These are phyloP conservation scores for Pangasianodon gigas DNA, from an alignment of 2,113 vertebrate species.

Conservation along the genomic window DNA sequence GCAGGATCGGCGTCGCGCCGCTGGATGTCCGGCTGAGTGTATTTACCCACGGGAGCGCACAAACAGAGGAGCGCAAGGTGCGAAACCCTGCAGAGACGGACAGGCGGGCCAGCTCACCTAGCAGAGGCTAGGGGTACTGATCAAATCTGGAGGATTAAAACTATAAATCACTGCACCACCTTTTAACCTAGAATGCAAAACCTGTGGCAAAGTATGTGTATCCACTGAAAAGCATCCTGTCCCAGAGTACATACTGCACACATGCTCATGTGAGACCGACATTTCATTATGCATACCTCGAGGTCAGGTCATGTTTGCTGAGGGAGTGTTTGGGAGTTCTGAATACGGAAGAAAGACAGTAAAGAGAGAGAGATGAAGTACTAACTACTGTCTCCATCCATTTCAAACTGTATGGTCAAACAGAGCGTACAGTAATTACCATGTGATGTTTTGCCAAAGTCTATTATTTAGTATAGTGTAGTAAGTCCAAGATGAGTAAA, in stretches of 20 bases:
- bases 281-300: too few relatives aligned
- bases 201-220: background rate
- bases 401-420: background rate
- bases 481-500: background rate
- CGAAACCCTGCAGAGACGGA: background rate
- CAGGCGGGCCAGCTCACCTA: background rate
- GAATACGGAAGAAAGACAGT: background rate
- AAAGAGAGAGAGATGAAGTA: background rate
- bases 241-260: background rate
- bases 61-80: constrained; percentile 28
- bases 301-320: background rate
- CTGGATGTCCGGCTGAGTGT: constrained; percentile 47
- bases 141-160: background rate
- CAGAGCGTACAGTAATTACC: background rate
- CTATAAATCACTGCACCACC: background rate
- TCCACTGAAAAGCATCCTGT: background rate
- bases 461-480: background rate
- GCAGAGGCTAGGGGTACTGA: too few relatives aligned
- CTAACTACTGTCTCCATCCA: background rate
- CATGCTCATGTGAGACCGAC: background rate
- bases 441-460: background rate
- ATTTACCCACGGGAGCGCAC: constrained; percentile 51
- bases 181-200: background rate
- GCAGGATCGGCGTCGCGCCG: constrained; percentile 32
- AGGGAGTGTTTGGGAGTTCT: background rate